These are phyloP conservation scores for Hiodon tergisus DNA, from an alignment of 2,113 vertebrate species.

Conservation along the genomic window DNA sequence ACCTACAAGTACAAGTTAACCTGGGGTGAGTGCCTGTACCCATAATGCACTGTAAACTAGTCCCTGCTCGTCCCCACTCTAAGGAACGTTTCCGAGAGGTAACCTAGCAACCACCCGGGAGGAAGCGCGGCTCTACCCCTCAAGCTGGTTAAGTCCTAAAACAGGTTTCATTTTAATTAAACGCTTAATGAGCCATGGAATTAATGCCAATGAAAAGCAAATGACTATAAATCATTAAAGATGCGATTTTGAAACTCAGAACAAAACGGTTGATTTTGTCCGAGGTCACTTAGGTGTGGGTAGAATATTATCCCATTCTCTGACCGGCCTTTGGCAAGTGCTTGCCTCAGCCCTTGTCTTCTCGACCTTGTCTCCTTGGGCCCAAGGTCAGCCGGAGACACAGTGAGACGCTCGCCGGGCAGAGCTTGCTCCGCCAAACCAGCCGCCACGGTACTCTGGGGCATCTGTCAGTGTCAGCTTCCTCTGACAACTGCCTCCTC, in stretches of 20 bases:
- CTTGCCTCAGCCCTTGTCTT: conserved; percentile 24
- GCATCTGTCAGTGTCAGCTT: conserved; percentile 24
- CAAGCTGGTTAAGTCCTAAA: conserved; percentile 65
- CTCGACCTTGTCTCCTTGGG: conserved; percentile 46
- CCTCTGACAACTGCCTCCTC: conserved; percentile 11
- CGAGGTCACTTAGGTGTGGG: conserved; percentile 6
- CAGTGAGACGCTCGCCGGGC: conserved; percentile 8
- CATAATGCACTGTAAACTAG: conserved; percentile 20
- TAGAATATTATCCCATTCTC: too few relatives aligned
- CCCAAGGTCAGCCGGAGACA: conserved; percentile 46
- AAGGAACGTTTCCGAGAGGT: conserved; percentile 52
- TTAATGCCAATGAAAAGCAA: conserved; percentile 79
- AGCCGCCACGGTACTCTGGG: not conserved
- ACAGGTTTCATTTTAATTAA: conserved; percentile 55
- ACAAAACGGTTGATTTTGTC: conserved; percentile 37
- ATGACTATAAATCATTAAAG: conserved; percentile 75
- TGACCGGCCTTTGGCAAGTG: not conserved
- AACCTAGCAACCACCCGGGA: conserved; percentile 60
- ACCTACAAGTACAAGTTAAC: not conserved
- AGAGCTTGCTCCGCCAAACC: conserved; percentile 26
- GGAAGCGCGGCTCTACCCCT: conserved; percentile 53
- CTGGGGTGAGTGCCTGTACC: not conserved
- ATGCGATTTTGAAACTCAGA: conserved; percentile 55
- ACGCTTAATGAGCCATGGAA: conserved; percentile 77
- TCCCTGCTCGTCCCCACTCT: conserved; percentile 29